phyloP scores from a whole-genome alignment of 2,888 invertebrate genomes.

The Patella caerulea region DNA sequence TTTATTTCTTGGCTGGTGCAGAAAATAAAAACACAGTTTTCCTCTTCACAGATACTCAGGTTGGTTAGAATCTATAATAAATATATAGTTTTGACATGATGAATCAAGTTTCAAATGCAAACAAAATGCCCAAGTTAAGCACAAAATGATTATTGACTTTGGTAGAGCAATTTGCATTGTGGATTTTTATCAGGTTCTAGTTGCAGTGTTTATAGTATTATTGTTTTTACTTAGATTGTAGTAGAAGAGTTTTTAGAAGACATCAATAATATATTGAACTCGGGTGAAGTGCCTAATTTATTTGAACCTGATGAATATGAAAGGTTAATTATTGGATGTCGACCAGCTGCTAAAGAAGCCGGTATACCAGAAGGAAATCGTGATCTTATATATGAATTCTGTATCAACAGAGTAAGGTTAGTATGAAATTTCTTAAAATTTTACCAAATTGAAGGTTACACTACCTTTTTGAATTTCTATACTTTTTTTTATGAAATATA shows the following conservation, averaged over 20 bases:
- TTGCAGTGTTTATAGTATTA: too few relatives aligned
- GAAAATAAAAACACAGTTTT: constrained; percentile 84
- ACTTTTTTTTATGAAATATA: too few relatives aligned
- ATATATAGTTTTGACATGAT: too few relatives aligned
- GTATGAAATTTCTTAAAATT: neutral
- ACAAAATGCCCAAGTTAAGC: too few relatives aligned
- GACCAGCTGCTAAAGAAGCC: constrained; percentile 80
- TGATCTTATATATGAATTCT: constrained; percentile 87
- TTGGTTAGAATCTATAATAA: constrained; percentile 29
- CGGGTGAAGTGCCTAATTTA: constrained; percentile 93
- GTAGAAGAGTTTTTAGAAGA: constrained; percentile 92
- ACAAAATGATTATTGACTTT: neutral
- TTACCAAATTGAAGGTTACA: too few relatives aligned
- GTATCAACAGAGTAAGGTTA: constrained; percentile 82
- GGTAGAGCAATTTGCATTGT: neutral
- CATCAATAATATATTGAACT: constrained; percentile 91
- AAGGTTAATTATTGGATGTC: constrained; percentile 83
- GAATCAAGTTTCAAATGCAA: too few relatives aligned
- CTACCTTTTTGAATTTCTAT: too few relatives aligned
- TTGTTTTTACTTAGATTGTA: constrained; percentile 77
- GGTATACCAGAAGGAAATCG: constrained; percentile 80
- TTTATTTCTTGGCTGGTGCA: constrained; percentile 86
- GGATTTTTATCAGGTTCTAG: neutral
- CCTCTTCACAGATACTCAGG: constrained; percentile 87
- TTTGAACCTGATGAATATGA: constrained; percentile 86